These are phyloP conservation scores for Hemistola chrysoprasaria DNA, from an alignment of 2,888 invertebrate species.

Conservation along the genomic window DNA sequence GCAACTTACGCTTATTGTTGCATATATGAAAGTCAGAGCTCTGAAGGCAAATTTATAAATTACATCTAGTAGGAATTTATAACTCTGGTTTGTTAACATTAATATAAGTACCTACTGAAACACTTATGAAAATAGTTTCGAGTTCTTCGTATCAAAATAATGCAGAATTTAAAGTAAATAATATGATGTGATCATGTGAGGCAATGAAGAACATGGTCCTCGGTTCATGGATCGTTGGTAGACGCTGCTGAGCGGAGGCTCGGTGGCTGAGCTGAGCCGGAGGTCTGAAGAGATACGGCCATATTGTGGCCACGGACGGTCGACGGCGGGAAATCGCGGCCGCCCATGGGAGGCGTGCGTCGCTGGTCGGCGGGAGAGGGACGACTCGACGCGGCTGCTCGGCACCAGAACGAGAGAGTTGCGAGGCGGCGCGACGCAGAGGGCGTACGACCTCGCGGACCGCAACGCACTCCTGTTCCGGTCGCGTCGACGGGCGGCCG, in stretches of 20 bases:
- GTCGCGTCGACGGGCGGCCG: slow-evolving; percentile 81
- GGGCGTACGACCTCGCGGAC: slow-evolving; percentile 76
- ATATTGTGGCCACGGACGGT: slow-evolving; percentile 67
- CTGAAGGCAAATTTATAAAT: too few species aligned
- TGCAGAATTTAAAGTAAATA: too few species aligned
- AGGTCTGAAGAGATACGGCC: slow-evolving; percentile 66
- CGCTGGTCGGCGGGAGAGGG: slow-evolving; percentile 59
- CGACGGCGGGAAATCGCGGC: slow-evolving; percentile 77
- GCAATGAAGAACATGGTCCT: slow-evolving; percentile 43
- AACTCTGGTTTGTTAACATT: too few species aligned
- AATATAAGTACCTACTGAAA: too few species aligned
- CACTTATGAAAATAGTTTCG: too few species aligned
- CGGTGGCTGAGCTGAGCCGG: too few species aligned
- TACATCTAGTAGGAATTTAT: too few species aligned
- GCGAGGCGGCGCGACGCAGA: slow-evolving; percentile 83
- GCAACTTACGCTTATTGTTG: too few species aligned
- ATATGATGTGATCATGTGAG: not conserved
- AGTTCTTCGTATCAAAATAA: too few species aligned
- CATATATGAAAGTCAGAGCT: too few species aligned
- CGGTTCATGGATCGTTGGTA: slow-evolving; percentile 41
- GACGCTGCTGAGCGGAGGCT: too few species aligned
- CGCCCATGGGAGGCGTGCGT: slow-evolving; percentile 80
- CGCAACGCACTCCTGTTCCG: slow-evolving; percentile 80
- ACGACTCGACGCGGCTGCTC: slow-evolving; percentile 43
- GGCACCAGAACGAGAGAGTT: slow-evolving; percentile 57